Evolutionary conservation across 2,888 invertebrate genomes (phyloP).

Genomic region (Celastrina argiolus): DNA sequence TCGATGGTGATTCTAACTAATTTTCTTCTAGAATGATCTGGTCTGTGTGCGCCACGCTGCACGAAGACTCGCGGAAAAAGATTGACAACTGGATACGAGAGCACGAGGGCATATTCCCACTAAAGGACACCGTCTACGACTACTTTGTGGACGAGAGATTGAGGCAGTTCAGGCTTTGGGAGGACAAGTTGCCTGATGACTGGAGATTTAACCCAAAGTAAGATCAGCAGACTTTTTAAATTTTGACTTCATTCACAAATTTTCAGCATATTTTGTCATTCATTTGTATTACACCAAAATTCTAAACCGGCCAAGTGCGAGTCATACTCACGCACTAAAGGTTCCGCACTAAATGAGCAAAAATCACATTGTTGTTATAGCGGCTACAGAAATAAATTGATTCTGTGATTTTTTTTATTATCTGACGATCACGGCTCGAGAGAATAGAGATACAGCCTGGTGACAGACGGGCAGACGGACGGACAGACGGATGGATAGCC

Average conservation of each 20-base stretch:
- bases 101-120: slow-evolving; percentile 87
- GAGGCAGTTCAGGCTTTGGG: slow-evolving; percentile 86
- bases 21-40: slow-evolving; percentile 82
- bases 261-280: background rate
- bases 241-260: background rate
- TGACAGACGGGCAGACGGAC: too few relatives aligned
- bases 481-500: too few relatives aligned
- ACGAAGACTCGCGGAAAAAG: slow-evolving; percentile 86
- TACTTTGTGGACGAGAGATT: slow-evolving; percentile 89
- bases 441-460: too few relatives aligned
- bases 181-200: slow-evolving; percentile 83
- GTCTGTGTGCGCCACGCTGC: slow-evolving; percentile 90
- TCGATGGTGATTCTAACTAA: background rate
- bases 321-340: too few relatives aligned
- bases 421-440: too few relatives aligned
- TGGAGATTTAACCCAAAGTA: slow-evolving; percentile 86
- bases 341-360: too few relatives aligned
- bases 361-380: too few relatives aligned
- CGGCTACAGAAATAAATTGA: too few relatives aligned
- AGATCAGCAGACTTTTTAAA: background rate
- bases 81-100: slow-evolving; percentile 89
- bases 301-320: too few relatives aligned
- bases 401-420: too few relatives aligned
- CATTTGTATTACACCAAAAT: too few relatives aligned
- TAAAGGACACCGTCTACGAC: slow-evolving; percentile 92